A percentile compares a stretch with the other conserved stretches of the same genome.
These are phyloP conservation scores for Calcarius lapponicus DNA, from an alignment of 2,797 vertebrate species.

Conservation along the genomic window DNA sequence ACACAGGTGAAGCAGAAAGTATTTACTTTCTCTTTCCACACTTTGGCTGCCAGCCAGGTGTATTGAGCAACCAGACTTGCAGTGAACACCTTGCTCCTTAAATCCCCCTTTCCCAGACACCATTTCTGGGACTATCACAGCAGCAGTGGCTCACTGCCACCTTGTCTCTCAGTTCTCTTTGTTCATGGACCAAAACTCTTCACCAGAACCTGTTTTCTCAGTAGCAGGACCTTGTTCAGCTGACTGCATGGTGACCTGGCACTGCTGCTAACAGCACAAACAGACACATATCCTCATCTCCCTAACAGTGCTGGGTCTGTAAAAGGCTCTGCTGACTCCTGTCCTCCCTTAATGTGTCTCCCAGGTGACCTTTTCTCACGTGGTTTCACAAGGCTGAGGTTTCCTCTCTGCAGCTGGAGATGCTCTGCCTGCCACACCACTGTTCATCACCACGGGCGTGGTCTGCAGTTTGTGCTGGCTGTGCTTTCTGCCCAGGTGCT, in stretches of 20 bases:
- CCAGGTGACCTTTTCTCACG: not conserved
- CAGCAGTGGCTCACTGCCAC: not conserved
- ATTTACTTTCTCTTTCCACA: not conserved
- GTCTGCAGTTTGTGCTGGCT: not conserved
- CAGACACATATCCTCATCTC: not conserved
- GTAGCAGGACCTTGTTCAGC: not conserved
- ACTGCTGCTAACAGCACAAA: not conserved
- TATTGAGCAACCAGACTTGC: not conserved
- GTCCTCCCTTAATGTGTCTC: not conserved
- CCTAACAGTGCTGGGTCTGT: not conserved
- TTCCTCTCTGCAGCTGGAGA: not conserved
- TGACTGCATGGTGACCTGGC: not conserved
- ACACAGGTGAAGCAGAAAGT: not conserved
- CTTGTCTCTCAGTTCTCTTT: not conserved
- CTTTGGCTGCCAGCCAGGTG: not conserved
- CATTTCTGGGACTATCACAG: not conserved
- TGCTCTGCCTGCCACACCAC: not conserved
- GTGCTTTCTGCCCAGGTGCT: not conserved
- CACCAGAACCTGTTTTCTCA: not conserved
- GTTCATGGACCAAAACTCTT: not conserved
- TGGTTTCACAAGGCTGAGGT: not conserved
- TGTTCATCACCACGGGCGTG: fast-evolving
- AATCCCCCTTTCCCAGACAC: not conserved
- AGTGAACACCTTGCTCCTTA: not conserved
- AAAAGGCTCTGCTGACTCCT: not conserved